phyloP scores from a whole-genome alignment of 2,888 invertebrate genomes.

The Lamellibrachia columna region DNA sequence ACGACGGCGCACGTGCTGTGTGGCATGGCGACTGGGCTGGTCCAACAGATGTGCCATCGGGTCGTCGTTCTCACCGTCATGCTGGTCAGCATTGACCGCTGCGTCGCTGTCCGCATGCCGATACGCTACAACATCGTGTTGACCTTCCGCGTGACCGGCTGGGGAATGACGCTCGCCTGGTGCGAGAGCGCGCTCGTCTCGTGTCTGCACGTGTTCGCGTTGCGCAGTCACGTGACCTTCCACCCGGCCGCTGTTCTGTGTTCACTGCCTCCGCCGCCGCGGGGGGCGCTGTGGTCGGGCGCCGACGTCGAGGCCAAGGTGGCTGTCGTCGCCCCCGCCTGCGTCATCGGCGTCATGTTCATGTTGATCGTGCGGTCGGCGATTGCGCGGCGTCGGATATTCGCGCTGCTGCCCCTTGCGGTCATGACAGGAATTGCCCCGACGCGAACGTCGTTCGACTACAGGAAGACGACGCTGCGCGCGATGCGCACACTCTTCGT shows the following conservation, averaged over 20 bases:
- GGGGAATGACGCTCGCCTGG: constrained; percentile 43
- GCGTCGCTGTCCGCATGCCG: constrained; percentile 48
- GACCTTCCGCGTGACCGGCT: constrained; percentile 37
- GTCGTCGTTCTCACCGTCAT: constrained; percentile 44
- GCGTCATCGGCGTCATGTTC: constrained; percentile 40
- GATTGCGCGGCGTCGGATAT: constrained; percentile 47
- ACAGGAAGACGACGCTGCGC: constrained; percentile 42
- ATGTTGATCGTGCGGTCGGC: constrained; percentile 44
- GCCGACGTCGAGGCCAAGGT: constrained; percentile 36
- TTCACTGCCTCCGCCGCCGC: constrained; percentile 27
- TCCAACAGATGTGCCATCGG: constrained; percentile 35
- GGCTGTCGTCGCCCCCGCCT: constrained; percentile 42
- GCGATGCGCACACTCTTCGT: constrained; percentile 49
- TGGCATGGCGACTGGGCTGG: constrained; percentile 40
- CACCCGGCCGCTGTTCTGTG: constrained; percentile 38
- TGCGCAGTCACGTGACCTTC: constrained; percentile 44
- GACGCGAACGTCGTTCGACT: constrained; percentile 37
- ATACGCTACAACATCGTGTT: constrained; percentile 47
- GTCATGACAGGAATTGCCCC: constrained; percentile 26
- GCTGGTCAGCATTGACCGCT: constrained; percentile 48
- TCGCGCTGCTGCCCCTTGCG: constrained; percentile 46
- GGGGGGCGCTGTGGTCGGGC: constrained; percentile 36
- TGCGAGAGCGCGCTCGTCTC: constrained; percentile 41
- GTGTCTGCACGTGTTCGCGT: constrained; percentile 39
- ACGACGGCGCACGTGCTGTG: constrained; percentile 35